Conservation (phyloP, 1,140 invertebrate species). For the Lepidurus arcticus region DNA sequence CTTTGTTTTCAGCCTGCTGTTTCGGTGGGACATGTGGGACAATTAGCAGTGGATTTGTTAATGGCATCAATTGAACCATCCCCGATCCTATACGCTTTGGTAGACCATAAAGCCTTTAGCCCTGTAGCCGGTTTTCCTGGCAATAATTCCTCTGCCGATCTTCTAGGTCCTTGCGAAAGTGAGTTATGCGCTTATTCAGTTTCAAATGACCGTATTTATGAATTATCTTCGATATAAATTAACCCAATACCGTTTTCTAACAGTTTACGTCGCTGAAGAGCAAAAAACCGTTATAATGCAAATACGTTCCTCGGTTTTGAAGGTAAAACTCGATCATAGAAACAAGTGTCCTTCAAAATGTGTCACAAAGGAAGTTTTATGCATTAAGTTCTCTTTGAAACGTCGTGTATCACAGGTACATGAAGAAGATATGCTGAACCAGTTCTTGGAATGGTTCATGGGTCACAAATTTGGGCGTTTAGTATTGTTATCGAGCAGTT, state of each 20-base stretch:
- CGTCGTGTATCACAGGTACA: not conserved
- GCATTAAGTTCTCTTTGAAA: not conserved
- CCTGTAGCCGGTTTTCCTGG: slow-evolving; percentile 16
- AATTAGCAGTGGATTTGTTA: slow-evolving; percentile 23
- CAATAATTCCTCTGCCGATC: not conserved
- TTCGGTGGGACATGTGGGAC: slow-evolving; percentile 29
- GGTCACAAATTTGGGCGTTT: not conserved
- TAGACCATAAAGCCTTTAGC: slow-evolving; percentile 15
- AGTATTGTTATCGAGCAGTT: not conserved
- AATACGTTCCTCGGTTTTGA: not conserved
- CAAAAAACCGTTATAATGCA: not conserved
- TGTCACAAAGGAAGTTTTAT: no score
- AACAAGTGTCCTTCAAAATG: no score
- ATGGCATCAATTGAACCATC: not conserved
- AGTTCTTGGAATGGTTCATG: not conserved
- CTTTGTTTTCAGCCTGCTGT: slow-evolving; percentile 19
- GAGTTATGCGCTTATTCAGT: not conserved
- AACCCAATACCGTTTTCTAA: not conserved
- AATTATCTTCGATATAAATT: not conserved
- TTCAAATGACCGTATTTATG: not conserved
- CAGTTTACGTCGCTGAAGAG: not conserved
- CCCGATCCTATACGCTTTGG: not conserved
- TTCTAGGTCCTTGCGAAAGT: not conserved
- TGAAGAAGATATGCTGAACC: slow-evolving; percentile 3
- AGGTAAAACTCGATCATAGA: not conserved